Conservation (phyloP, 2,888 invertebrate genomes). For the Ichneumoninae sp. region DNA sequence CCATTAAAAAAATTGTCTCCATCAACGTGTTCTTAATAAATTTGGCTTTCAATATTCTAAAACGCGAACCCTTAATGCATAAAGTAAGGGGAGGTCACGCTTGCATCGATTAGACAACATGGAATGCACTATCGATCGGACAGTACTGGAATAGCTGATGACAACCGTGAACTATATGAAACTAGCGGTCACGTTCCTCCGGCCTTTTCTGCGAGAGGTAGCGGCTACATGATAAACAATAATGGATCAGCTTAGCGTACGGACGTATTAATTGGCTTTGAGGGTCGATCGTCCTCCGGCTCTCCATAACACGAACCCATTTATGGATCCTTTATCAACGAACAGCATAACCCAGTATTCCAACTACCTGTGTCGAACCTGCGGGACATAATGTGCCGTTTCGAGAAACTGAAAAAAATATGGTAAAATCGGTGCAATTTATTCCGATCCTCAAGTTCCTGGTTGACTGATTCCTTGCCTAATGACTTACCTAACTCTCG, state of each 20-base stretch:
- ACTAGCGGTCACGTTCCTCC: conserved; percentile 15
- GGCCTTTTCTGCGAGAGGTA: conserved; percentile 19
- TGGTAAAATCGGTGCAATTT: not conserved
- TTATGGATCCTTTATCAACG: not conserved
- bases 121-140: not conserved
- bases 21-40: too few relatives aligned
- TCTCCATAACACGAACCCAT: not conserved
- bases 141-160: not conserved
- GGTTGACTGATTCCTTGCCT: not conserved
- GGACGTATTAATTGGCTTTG: not conserved
- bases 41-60: not conserved
- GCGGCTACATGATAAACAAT: conserved; percentile 8
- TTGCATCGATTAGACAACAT: not conserved
- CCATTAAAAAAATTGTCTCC: too few relatives aligned
- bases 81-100: not conserved
- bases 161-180: not conserved
- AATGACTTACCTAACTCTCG: not conserved
- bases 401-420: too few relatives aligned
- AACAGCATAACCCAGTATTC: not conserved
- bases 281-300: not conserved
- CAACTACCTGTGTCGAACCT: not conserved
- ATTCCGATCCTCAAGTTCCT: not conserved
- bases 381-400: not conserved
- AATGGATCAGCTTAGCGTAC: not conserved
- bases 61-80: not conserved